A percentile compares a stretch with the other conserved stretches of the same genome.
Evolutionary conservation across 2,797 vertebrate genomes (phyloP).

Genomic region (Paramormyrops hopkinsi): DNA sequence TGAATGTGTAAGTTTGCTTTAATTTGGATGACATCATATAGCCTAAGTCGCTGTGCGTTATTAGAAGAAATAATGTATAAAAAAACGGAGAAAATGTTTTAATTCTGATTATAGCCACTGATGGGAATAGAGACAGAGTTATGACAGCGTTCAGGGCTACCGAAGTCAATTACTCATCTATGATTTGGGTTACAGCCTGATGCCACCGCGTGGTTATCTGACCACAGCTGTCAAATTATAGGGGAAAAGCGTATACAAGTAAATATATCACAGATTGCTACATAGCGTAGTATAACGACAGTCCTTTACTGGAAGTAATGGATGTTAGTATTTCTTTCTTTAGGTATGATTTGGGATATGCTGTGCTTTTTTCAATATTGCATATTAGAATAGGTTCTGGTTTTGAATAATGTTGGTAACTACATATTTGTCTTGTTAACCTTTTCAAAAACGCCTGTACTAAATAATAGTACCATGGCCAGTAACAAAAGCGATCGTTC

Average conservation of each 20-base stretch:
- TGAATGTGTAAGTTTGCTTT: background rate
- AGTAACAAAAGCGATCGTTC: background rate
- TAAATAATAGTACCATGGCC: background rate
- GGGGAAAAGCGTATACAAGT: background rate
- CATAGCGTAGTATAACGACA: background rate
- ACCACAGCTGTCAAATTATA: slow-evolving; percentile 8
- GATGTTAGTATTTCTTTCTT: background rate
- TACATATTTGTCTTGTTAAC: background rate
- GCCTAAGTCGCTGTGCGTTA: background rate
- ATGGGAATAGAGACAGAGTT: background rate
- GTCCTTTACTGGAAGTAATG: background rate
- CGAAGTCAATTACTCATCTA: background rate
- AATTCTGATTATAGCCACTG: background rate
- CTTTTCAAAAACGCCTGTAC: background rate
- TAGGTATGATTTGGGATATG: background rate
- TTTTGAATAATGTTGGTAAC: background rate
- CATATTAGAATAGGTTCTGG: background rate
- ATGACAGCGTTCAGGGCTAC: background rate
- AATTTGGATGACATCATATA: background rate
- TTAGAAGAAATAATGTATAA: background rate
- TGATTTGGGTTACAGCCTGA: slow-evolving; percentile 1
- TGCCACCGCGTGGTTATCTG: slow-evolving; percentile 1
- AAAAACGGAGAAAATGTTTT: background rate
- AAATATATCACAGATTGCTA: background rate
- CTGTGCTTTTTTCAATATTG: background rate